A percentile compares a stretch with the other conserved stretches of the same genome.
phyloP scores from a whole-genome alignment of 2,113 vertebrate species.

The Typhlomys cinereus region DNA sequence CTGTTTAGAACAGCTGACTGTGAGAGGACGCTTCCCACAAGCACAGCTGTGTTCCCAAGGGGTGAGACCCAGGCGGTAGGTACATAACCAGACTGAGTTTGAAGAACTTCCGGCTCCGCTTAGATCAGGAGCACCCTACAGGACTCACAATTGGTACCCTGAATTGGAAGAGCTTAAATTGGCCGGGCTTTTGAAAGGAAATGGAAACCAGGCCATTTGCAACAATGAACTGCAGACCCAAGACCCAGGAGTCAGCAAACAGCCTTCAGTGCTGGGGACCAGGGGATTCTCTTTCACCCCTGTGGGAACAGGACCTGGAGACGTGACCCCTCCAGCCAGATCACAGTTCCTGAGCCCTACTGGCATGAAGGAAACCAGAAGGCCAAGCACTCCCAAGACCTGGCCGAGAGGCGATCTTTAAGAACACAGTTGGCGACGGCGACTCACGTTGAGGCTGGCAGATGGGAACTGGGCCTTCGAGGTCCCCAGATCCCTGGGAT shows the following conservation, averaged over 20 bases:
- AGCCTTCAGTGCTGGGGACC: rapidly evolving
- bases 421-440: background rate
- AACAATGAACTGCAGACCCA: background rate
- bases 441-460: background rate
- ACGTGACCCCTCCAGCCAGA: rapidly evolving
- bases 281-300: background rate
- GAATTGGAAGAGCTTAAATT: background rate
- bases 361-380: background rate
- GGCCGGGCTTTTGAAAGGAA: background rate
- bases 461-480: rapidly evolving
- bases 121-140: rapidly evolving
- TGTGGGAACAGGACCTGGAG: background rate
- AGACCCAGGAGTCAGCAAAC: rapidly evolving
- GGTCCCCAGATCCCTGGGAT: background rate
- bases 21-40: rapidly evolving
- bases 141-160: background rate
- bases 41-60: background rate
- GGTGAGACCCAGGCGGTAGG: rapidly evolving
- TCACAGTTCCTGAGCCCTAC: background rate
- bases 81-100: background rate
- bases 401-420: background rate
- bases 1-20: rapidly evolving
- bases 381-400: rapidly evolving
- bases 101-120: background rate
- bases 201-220: background rate